phyloP scores from a whole-genome alignment of 2,797 vertebrate genomes.

The Xiphorhynchus erythropygius region DNA sequence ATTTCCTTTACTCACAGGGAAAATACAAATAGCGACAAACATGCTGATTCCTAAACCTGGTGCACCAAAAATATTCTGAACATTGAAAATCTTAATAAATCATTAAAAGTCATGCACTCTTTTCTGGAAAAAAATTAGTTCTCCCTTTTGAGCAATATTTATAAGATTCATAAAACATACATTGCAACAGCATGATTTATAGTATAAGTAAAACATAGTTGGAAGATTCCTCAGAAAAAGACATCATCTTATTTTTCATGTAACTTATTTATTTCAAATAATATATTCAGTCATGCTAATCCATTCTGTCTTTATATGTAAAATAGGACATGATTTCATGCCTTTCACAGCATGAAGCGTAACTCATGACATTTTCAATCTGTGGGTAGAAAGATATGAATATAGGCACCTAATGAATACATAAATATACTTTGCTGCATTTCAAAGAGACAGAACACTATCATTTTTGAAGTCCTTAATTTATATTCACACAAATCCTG shows the following conservation, averaged over 20 bases:
- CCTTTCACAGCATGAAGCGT: not conserved
- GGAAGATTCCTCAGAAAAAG: not conserved
- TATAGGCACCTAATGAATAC: not conserved
- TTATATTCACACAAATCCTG: not conserved
- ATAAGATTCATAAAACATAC: not conserved
- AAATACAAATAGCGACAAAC: not conserved
- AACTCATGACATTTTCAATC: not conserved
- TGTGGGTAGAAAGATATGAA: not conserved
- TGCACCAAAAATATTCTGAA: not conserved
- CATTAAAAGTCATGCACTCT: rapidly evolving
- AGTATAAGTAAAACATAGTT: not conserved
- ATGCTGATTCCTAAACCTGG: not conserved
- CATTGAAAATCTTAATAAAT: not conserved
- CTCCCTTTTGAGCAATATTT: not conserved
- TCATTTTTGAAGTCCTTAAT: not conserved
- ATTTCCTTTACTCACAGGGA: not conserved
- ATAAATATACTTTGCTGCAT: not conserved
- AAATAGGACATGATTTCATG: not conserved
- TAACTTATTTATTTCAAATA: not conserved
- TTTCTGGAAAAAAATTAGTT: not conserved
- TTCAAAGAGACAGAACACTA: not conserved
- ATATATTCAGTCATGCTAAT: not conserved
- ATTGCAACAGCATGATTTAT: not conserved
- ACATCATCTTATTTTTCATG: not conserved
- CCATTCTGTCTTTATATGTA: not conserved